These are phyloP conservation scores for Drosophila lacertosa DNA, from an alignment of 1,140 invertebrate species.

Conservation along the genomic window DNA sequence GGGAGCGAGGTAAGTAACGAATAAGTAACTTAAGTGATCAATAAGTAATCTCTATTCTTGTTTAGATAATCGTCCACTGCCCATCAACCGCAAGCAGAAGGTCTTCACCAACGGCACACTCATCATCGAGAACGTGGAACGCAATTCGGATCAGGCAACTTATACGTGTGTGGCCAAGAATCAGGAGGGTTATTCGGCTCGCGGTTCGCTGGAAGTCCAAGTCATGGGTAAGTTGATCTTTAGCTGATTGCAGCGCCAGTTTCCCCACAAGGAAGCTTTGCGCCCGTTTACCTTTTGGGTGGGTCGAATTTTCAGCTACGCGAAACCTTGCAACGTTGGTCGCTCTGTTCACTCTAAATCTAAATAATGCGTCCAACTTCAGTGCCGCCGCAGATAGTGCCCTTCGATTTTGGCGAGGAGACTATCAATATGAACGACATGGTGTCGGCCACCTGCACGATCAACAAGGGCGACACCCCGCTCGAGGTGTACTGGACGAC, in stretches of 20 bases:
- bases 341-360: conserved; percentile 27
- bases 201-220: conserved; percentile 94
- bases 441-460: conserved; percentile 90
- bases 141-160: conserved; percentile 95
- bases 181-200: conserved; percentile 93
- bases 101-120: conserved; percentile 97
- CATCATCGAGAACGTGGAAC: conserved; percentile 96
- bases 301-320: conserved; percentile 55
- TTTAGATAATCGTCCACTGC: conserved; percentile 87
- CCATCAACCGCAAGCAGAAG: conserved; percentile 97
- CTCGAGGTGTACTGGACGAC: conserved; percentile 90
- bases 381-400: conserved; percentile 89
- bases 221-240: conserved; percentile 94
- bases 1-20: conserved; percentile 90
- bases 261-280: not conserved
- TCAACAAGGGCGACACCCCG: conserved; percentile 93
- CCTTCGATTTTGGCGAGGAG: conserved; percentile 89
- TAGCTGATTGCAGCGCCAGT: conserved; percentile 29
- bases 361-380: conserved; percentile 14
- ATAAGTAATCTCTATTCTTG: no score
- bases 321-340: conserved; percentile 56
- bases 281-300: conserved; percentile 19
- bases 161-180: conserved; percentile 97
- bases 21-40: no score
- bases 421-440: conserved; percentile 89